These are phyloP conservation scores for Silurus glanis DNA, from an alignment of 2,113 vertebrate species.

Conservation along the genomic window DNA sequence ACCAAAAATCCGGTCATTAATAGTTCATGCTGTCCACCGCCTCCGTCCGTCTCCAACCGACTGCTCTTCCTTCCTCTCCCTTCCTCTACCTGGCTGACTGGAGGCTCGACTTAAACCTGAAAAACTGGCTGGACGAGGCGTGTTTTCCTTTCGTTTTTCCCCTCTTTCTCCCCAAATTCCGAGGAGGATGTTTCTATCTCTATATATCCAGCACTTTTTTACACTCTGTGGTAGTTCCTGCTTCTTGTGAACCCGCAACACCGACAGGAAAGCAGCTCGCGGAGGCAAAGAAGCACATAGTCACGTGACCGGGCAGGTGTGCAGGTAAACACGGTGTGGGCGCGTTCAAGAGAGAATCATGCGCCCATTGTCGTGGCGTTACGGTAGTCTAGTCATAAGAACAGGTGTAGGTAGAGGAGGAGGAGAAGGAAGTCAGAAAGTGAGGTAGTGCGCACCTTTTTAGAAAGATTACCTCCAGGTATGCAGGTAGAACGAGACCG, in stretches of 20 bases:
- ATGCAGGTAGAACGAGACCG: background rate
- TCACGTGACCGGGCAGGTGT: constrained; percentile 16
- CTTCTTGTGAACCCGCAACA: background rate
- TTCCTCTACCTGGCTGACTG: background rate
- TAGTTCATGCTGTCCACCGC: constrained; percentile 18
- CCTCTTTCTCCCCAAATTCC: background rate
- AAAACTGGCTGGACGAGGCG: constrained; percentile 17
- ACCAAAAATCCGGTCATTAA: background rate
- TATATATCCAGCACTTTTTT: background rate
- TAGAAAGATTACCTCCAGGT: background rate
- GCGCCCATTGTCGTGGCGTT: background rate
- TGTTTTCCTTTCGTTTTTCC: background rate
- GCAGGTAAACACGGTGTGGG: constrained; percentile 21
- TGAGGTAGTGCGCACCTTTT: background rate
- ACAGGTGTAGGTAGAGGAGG: no score
- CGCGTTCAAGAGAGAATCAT: no score
- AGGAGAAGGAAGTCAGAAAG: no score
- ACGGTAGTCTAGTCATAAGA: no score
- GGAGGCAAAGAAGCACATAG: background rate
- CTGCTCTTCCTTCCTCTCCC: background rate
- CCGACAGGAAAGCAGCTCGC: background rate
- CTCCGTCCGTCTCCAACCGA: background rate
- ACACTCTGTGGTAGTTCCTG: background rate
- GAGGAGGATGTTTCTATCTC: no score
- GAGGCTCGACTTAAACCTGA: background rate